phyloP scores from a whole-genome alignment of 2,797 vertebrate genomes.

The Halcyon smyrnensis region DNA sequence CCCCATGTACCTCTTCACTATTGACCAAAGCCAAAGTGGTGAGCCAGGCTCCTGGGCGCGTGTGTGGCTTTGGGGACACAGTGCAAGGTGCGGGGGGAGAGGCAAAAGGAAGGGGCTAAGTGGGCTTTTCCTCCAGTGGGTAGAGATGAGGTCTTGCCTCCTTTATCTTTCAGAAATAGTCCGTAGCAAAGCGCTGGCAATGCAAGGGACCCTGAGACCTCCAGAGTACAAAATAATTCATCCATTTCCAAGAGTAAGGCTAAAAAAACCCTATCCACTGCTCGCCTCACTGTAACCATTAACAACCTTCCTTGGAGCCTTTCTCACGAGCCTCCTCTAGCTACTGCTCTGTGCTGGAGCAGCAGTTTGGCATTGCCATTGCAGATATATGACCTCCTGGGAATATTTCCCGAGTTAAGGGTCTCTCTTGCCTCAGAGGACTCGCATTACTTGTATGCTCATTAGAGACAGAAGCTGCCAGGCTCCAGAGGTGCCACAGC shows the following conservation, averaged over 20 bases:
- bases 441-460: neutral
- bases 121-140: neutral
- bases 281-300: neutral
- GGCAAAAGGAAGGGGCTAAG: neutral
- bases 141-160: neutral
- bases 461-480: neutral
- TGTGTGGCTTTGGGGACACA: rapidly evolving
- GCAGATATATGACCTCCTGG: rapidly evolving
- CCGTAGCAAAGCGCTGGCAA: neutral
- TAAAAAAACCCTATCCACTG: neutral
- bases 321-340: neutral
- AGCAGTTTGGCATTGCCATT: neutral
- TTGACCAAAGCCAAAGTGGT: rapidly evolving
- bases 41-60: neutral
- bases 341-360: neutral
- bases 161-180: neutral
- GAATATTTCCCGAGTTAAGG: neutral
- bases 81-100: rapidly evolving
- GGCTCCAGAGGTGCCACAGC: neutral
- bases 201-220: neutral
- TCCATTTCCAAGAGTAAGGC: neutral
- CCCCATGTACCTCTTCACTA: neutral
- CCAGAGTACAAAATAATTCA: neutral
- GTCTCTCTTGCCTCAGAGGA: neutral
- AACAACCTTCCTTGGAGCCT: neutral